A percentile compares a stretch with the other conserved stretches of the same genome.
phyloP scores from a whole-genome alignment of 2,797 vertebrate genomes.

The Karalla daura region DNA sequence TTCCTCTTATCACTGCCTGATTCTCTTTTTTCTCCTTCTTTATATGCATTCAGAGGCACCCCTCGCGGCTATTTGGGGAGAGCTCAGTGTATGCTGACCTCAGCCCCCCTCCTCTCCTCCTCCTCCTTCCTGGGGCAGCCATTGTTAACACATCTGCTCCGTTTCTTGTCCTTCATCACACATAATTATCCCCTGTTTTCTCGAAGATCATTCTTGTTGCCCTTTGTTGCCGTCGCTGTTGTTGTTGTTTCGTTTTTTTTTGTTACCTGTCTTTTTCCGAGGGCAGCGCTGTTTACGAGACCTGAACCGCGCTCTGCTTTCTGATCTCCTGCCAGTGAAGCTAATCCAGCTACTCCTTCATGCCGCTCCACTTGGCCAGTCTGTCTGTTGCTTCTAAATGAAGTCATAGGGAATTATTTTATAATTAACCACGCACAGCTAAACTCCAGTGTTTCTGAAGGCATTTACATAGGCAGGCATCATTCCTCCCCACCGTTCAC shows the following conservation, averaged over 20 bases:
- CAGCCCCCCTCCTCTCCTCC: slow-evolving; percentile 57
- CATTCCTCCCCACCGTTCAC: slow-evolving; percentile 36
- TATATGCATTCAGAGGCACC: slow-evolving; percentile 65
- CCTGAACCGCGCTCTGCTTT: slow-evolving; percentile 41
- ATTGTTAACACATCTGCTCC: slow-evolving; percentile 60
- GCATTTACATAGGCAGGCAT: slow-evolving; percentile 63
- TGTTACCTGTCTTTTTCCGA: slow-evolving; percentile 44
- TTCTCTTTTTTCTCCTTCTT: slow-evolving; percentile 38
- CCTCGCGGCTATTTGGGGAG: slow-evolving; percentile 64
- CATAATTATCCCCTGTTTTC: slow-evolving; percentile 74
- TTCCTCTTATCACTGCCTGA: slow-evolving; percentile 48
- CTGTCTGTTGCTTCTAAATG: slow-evolving; percentile 60
- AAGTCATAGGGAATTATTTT: slow-evolving; percentile 66
- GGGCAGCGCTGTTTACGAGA: slow-evolving; percentile 45
- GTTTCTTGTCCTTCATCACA: slow-evolving; percentile 66
- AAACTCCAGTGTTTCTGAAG: slow-evolving; percentile 57
- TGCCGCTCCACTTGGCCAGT: slow-evolving; percentile 32
- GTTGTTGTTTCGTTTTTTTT: too few species aligned
- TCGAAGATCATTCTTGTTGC: slow-evolving; percentile 42
- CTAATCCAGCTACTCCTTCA: slow-evolving; percentile 49
- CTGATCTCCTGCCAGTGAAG: slow-evolving; percentile 55
- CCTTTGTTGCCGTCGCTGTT: slow-evolving; percentile 40
- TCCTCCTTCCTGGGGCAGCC: slow-evolving; percentile 52
- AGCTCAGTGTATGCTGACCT: slow-evolving; percentile 70
- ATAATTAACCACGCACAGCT: slow-evolving; percentile 63